phyloP scores from a whole-genome alignment of 2,113 vertebrate species.

The Chrysemys picta region DNA sequence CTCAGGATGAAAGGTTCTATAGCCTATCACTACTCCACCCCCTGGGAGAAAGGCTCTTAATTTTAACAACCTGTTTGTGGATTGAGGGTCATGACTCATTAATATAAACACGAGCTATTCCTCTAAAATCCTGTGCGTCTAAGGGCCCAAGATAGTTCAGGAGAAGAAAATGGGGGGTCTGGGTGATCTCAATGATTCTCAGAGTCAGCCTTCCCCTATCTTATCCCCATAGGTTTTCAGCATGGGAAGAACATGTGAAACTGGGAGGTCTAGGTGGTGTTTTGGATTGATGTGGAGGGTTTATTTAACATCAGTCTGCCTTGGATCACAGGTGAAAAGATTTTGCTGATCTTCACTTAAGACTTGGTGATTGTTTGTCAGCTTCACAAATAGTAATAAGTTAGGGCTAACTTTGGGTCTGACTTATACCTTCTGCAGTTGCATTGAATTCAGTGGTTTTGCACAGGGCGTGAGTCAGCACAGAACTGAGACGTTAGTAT shows the following conservation, averaged over 20 bases:
- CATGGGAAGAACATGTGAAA: neutral
- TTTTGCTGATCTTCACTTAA: neutral
- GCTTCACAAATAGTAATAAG: neutral
- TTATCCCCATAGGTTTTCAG: neutral
- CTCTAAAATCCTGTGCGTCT: neutral
- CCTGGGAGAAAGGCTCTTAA: accelerated
- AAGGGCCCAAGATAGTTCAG: neutral
- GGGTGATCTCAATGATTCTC: neutral
- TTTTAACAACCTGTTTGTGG: neutral
- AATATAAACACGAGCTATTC: neutral
- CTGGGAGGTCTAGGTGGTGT: neutral
- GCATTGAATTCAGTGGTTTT: neutral
- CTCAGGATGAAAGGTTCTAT: neutral
- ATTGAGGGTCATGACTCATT: neutral
- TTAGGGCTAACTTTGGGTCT: neutral
- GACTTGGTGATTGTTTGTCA: neutral
- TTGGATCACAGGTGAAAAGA: neutral
- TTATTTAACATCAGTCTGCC: neutral
- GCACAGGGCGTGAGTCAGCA: neutral
- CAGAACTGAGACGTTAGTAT: neutral
- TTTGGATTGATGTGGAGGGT: neutral
- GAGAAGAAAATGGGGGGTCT: neutral
- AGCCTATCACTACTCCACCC: neutral
- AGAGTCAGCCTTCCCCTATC: neutral
- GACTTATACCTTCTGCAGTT: neutral